phyloP scores from a whole-genome alignment of 1,140 invertebrate species.

The Mercenaria mercenaria region DNA sequence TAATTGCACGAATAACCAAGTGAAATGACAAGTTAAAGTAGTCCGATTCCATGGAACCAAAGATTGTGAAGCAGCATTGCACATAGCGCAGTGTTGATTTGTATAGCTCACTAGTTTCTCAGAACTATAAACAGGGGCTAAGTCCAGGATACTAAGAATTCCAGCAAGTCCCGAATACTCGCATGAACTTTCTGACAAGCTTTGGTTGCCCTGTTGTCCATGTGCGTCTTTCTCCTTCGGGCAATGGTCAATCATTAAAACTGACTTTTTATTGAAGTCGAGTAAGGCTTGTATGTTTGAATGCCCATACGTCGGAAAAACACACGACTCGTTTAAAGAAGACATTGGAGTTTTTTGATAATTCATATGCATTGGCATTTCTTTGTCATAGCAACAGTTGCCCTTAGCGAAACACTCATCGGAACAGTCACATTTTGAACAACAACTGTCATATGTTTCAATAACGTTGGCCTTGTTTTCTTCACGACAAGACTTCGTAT shows the following conservation, averaged over 20 bases:
- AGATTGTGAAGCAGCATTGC: neutral
- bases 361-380: neutral
- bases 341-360: neutral
- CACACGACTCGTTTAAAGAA: neutral
- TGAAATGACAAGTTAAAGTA: neutral
- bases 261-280: neutral
- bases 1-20: neutral
- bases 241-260: neutral
- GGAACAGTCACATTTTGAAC: neutral
- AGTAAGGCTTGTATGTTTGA: neutral
- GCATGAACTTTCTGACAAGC: neutral
- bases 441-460: neutral
- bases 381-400: slow-evolving; percentile 18
- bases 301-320: neutral
- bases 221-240: too few species aligned
- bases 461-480: neutral
- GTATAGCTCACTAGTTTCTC: neutral
- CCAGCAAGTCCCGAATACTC: neutral
- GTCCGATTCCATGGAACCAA: neutral
- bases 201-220: too few species aligned
- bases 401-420: slow-evolving; percentile 14
- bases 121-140: neutral
- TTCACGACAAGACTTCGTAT: neutral
- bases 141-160: neutral
- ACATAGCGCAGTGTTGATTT: neutral